phyloP scores from a whole-genome alignment of 1,140 invertebrate species.

The Zaprionus africanus region DNA sequence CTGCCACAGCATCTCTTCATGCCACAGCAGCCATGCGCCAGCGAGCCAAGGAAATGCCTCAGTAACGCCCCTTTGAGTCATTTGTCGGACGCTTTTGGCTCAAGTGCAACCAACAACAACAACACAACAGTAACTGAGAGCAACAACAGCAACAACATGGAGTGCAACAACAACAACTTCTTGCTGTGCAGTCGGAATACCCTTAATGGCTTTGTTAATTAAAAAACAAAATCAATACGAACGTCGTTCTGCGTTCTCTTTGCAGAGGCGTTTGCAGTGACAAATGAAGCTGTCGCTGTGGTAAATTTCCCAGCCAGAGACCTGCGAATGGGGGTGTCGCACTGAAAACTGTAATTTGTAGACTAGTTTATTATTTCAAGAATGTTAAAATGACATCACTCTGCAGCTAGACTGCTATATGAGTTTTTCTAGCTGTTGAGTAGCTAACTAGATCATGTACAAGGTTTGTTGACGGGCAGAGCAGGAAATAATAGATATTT shows the following conservation, averaged over 20 bases:
- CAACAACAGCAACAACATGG: slow-evolving; percentile 18
- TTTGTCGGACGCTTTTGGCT: slow-evolving; percentile 53
- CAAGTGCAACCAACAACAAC: slow-evolving; percentile 7
- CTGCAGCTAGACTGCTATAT: background rate
- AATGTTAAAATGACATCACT: background rate
- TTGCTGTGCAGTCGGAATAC: slow-evolving; percentile 47
- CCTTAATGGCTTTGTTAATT: slow-evolving; percentile 80
- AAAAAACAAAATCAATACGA: slow-evolving; percentile 77
- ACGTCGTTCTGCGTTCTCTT: slow-evolving; percentile 18
- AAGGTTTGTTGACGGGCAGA: too few relatives aligned
- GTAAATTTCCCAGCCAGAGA: background rate
- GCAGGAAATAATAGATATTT: too few relatives aligned
- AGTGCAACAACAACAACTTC: slow-evolving; percentile 2
- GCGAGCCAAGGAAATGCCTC: slow-evolving; percentile 35
- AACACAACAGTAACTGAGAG: slow-evolving; percentile 2
- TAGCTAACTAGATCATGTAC: too few relatives aligned
- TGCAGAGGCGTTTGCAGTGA: slow-evolving; percentile 23
- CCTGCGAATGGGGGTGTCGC: background rate
- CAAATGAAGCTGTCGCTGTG: slow-evolving; percentile 28
- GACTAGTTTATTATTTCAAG: background rate
- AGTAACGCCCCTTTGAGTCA: slow-evolving; percentile 50
- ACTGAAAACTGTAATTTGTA: background rate
- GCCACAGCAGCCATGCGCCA: slow-evolving; percentile 6
- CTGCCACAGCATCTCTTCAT: background rate
- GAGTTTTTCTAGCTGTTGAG: background rate